phyloP scores from a whole-genome alignment of 2,797 vertebrate genomes.

The Cichlasoma orientale region DNA sequence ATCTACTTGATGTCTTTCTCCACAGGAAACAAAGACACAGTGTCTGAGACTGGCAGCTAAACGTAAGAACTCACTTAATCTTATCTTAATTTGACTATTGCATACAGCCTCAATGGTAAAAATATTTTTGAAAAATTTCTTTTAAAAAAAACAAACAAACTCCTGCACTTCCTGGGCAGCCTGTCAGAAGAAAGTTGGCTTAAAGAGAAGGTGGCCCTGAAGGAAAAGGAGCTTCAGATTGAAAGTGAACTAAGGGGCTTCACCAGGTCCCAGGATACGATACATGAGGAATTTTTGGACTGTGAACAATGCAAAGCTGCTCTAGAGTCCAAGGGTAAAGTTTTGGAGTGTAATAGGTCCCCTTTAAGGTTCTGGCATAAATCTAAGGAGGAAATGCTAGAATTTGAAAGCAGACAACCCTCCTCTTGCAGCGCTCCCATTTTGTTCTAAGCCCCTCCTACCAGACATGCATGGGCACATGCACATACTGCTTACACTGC shows the following conservation, averaged over 20 bases:
- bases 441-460: background rate
- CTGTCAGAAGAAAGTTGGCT: background rate
- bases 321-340: background rate
- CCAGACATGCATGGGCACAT: background rate
- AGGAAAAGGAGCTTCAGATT: background rate
- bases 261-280: background rate
- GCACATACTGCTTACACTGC: background rate
- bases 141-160: background rate
- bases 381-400: background rate
- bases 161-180: background rate
- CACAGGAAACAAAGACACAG: slow-evolving; percentile 97
- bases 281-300: background rate
- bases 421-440: background rate
- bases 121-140: background rate
- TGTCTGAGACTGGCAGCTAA: slow-evolving; percentile 98
- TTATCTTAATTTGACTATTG: background rate
- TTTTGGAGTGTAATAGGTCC: background rate
- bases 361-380: background rate
- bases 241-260: background rate
- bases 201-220: background rate
- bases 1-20: slow-evolving; percentile 47
- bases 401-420: too few species aligned
- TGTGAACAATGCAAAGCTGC: background rate
- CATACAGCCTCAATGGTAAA: background rate
- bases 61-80: slow-evolving; percentile 84